Conservation (phyloP, 2,888 invertebrate genomes). For the Ganaspis brasiliensis region DNA sequence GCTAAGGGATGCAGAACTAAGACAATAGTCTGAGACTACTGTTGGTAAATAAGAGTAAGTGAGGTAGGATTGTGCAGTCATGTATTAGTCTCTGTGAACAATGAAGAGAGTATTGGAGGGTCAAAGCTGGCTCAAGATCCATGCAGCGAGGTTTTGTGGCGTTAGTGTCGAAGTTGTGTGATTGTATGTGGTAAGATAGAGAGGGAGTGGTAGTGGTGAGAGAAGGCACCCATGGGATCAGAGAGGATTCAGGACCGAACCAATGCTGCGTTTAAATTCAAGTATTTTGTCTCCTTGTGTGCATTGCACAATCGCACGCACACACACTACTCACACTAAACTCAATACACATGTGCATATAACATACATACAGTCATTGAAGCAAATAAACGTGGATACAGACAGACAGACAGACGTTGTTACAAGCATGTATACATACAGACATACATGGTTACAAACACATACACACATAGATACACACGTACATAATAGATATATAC, state of each 20-base stretch:
- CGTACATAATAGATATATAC: no score
- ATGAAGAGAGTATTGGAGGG: slow-evolving; percentile 17
- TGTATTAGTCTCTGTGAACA: slow-evolving; percentile 44
- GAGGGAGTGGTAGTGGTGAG: slow-evolving; percentile 53
- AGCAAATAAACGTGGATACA: no score
- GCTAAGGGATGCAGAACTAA: no score
- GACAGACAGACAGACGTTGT: no score
- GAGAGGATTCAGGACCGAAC: slow-evolving; percentile 40
- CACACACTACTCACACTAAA: no score
- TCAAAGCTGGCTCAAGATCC: slow-evolving; percentile 5
- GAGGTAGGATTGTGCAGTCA: slow-evolving; percentile 56
- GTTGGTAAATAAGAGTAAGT: slow-evolving; percentile 61
- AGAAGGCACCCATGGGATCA: slow-evolving; percentile 59
- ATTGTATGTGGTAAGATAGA: slow-evolving; percentile 38
- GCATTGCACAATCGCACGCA: neutral
- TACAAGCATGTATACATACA: no score
- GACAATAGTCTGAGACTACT: slow-evolving; percentile 19
- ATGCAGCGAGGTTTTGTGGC: slow-evolving; percentile 45
- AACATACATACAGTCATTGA: no score
- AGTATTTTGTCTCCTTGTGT: slow-evolving; percentile 48
- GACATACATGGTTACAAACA: no score
- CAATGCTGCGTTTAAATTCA: slow-evolving; percentile 54
- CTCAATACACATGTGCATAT: no score
- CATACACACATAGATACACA: no score
- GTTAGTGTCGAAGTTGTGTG: slow-evolving; percentile 24